Percentiles rank a stretch among this genome's conserved stretches.
Evolutionary conservation across 2,797 vertebrate genomes (phyloP).

Genomic region (Coracias cyanogaster): DNA sequence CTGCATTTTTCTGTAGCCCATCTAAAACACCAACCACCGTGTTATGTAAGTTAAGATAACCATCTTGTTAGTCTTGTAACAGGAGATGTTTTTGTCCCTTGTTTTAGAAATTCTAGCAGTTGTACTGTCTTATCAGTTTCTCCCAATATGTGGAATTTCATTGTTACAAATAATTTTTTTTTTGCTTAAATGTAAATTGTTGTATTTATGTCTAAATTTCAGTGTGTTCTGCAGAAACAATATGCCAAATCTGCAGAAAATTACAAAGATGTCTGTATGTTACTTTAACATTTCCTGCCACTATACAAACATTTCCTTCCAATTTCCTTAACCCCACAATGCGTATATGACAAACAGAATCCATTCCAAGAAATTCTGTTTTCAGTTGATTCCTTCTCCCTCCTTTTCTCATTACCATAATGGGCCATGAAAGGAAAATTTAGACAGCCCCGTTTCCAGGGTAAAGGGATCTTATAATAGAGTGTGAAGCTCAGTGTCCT

Average conservation of each 20-base stretch:
- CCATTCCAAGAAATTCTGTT: not conserved
- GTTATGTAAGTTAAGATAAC: not conserved
- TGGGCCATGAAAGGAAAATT: conserved; percentile 23
- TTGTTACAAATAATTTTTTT: not conserved
- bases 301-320: conserved; percentile 18
- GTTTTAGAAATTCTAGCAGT: not conserved
- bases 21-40: fast-evolving
- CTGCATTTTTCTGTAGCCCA: not conserved
- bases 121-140: not conserved
- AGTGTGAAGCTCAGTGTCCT: not conserved
- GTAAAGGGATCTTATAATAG: conserved; percentile 4
- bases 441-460: not conserved
- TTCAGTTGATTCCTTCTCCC: not conserved
- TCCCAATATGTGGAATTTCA: not conserved
- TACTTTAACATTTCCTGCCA: conserved; percentile 31
- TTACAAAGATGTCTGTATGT: not conserved
- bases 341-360: not conserved
- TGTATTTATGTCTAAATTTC: not conserved
- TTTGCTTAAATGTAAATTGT: not conserved
- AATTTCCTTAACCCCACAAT: not conserved
- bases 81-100: not conserved
- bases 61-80: not conserved
- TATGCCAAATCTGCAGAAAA: conserved; percentile 33
- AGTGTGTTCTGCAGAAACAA: not conserved
- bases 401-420: conserved; percentile 34